These are phyloP conservation scores for Acomys russatus DNA, from an alignment of 2,797 vertebrate genomes.

Conservation along the genomic window DNA sequence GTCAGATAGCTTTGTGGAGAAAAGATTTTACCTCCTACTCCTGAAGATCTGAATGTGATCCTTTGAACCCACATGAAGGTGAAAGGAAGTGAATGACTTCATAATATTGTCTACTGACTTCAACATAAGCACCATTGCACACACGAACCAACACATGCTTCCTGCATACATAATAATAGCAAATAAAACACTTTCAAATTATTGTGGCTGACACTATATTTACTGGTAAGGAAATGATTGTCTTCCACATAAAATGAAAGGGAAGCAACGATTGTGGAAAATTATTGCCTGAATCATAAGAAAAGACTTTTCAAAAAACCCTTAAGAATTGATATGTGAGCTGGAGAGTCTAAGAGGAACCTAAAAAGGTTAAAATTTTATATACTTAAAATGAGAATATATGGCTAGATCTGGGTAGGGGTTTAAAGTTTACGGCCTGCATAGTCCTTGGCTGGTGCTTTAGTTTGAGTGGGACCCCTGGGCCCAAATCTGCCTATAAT, in stretches of 20 bases:
- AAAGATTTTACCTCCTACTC: background rate
- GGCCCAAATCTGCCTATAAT: no score
- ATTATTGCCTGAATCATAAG: background rate
- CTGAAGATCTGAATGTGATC: background rate
- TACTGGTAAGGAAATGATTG: background rate
- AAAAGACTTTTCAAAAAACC: background rate
- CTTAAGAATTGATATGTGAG: background rate
- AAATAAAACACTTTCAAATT: background rate
- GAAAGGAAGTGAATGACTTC: no score
- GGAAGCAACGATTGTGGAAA: background rate
- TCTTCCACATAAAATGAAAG: background rate
- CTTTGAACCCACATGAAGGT: background rate
- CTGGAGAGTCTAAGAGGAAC: background rate
- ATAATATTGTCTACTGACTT: background rate
- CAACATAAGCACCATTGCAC: no score
- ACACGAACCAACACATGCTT: no score
- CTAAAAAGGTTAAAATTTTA: background rate
- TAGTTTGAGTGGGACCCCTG: no score
- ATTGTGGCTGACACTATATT: background rate
- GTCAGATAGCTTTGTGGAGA: background rate
- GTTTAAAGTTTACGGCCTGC: no score
- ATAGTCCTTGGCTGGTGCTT: no score
- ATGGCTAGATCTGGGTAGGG: no score
- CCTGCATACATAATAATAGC: background rate
- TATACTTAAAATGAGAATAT: background rate